Evolutionary conservation across 2,888 invertebrate genomes (phyloP).

Genomic region (Drosophila yooni): DNA sequence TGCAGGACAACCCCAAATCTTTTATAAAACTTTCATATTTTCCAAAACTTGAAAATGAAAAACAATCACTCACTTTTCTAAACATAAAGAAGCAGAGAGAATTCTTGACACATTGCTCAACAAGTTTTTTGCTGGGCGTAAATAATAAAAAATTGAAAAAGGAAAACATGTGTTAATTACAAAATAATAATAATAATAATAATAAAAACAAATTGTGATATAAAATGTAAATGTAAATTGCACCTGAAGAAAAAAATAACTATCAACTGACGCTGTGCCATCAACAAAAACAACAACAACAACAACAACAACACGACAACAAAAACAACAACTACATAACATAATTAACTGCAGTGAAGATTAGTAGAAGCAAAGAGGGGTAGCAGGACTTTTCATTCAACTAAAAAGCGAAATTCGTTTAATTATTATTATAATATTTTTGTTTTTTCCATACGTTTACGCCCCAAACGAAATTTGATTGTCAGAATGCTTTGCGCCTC

Average conservation of each 20-base stretch:
- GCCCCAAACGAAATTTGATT: constrained; percentile 55
- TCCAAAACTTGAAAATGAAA: constrained; percentile 23
- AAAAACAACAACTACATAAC: constrained; percentile 52
- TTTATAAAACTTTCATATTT: constrained; percentile 24
- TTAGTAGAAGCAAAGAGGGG: constrained; percentile 38
- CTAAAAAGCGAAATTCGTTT: constrained; percentile 23
- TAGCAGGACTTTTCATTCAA: constrained; percentile 29
- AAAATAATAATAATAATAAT: constrained; percentile 62
- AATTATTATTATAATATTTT: constrained; percentile 43
- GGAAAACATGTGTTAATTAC: constrained; percentile 65
- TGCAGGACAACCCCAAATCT: constrained; percentile 11
- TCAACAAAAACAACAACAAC: constrained; percentile 61
- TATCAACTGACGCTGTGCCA: constrained; percentile 78
- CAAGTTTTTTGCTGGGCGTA: constrained; percentile 64
- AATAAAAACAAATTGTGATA: constrained; percentile 74
- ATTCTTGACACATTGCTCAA: constrained; percentile 71
- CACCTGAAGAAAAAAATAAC: constrained; percentile 68
- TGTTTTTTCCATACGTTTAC: constrained; percentile 53
- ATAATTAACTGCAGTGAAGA: constrained; percentile 24
- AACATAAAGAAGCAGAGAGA: constrained; percentile 39
- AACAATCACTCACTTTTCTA: constrained; percentile 29
- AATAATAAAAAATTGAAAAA: constrained; percentile 47
- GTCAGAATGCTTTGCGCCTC: constrained; percentile 71
- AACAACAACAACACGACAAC: constrained; percentile 42
- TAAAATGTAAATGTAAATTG: constrained; percentile 76